phyloP scores from a whole-genome alignment of 2,113 vertebrate genomes.

The Dendrocopos noguchii region DNA sequence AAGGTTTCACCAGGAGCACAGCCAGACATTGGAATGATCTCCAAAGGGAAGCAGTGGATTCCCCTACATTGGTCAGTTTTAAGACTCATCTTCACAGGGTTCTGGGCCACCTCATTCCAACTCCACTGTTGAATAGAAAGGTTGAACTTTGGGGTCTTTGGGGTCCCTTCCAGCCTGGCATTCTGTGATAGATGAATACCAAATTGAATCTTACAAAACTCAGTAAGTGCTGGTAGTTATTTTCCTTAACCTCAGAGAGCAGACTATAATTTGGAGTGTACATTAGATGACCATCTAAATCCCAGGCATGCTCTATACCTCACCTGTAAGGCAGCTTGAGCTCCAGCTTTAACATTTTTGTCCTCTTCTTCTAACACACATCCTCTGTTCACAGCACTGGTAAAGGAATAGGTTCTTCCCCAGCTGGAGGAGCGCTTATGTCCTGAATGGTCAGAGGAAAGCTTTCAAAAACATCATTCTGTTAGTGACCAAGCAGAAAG shows the following conservation, averaged over 20 bases:
- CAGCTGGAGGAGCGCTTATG: constrained; percentile 95
- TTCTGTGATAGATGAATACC: background rate
- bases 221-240: background rate
- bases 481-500: background rate
- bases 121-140: no score
- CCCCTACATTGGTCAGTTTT: background rate
- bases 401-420: constrained; percentile 96
- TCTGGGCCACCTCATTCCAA: no score
- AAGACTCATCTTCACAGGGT: accelerated
- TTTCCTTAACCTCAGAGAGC: background rate
- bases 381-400: constrained; percentile 92
- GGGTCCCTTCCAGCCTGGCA: no score
- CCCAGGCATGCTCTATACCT: background rate
- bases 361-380: constrained; percentile 89
- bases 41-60: no score
- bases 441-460: constrained; percentile 75
- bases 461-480: constrained; percentile 58
- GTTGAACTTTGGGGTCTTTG: no score
- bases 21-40: no score
- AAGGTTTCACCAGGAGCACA: no score
- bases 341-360: constrained; percentile 87
- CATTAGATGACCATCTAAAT: accelerated
- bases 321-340: constrained; percentile 91
- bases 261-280: accelerated
- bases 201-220: background rate